Percentiles rank a stretch among this genome's conserved stretches.
These are phyloP conservation scores for Thinocorus orbignyianus DNA, from an alignment of 2,113 vertebrate genomes.

Conservation along the genomic window DNA sequence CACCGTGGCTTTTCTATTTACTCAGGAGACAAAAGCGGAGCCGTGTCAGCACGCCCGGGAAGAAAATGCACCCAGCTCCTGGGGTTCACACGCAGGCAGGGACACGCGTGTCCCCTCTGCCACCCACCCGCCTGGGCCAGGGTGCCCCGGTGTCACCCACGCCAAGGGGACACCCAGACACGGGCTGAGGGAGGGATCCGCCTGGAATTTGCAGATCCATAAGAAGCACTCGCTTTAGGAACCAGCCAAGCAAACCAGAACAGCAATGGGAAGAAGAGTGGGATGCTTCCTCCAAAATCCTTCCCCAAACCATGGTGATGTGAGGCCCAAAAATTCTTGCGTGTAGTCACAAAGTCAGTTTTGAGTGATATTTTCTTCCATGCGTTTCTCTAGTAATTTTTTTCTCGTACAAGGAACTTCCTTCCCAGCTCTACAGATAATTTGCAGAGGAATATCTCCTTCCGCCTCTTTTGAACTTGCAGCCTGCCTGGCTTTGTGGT, in stretches of 20 bases:
- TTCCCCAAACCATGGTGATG: fast-evolving
- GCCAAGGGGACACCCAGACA: fast-evolving
- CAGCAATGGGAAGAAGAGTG: fast-evolving
- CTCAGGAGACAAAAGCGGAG: conserved; percentile 68
- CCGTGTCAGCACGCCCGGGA: conserved; percentile 21
- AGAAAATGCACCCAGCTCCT: not conserved
- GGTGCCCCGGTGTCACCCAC: not conserved
- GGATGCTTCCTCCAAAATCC: not conserved
- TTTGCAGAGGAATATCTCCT: not conserved
- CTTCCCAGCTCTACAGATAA: not conserved
- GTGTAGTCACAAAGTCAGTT: fast-evolving
- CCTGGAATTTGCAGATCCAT: not conserved
- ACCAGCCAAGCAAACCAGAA: fast-evolving
- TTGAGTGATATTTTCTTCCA: fast-evolving
- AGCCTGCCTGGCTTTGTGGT: not conserved
- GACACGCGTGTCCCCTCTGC: not conserved
- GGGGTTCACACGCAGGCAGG: not conserved
- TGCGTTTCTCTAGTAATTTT: not conserved
- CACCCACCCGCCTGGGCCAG: not conserved
- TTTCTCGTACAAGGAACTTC: not conserved
- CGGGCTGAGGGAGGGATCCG: fast-evolving
- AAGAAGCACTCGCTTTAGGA: fast-evolving
- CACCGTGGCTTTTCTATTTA: conserved; percentile 73
- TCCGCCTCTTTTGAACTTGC: not conserved
- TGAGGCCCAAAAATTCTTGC: not conserved